phyloP scores from a whole-genome alignment of 2,113 vertebrate species.

The Trochalopteron elliotii region DNA sequence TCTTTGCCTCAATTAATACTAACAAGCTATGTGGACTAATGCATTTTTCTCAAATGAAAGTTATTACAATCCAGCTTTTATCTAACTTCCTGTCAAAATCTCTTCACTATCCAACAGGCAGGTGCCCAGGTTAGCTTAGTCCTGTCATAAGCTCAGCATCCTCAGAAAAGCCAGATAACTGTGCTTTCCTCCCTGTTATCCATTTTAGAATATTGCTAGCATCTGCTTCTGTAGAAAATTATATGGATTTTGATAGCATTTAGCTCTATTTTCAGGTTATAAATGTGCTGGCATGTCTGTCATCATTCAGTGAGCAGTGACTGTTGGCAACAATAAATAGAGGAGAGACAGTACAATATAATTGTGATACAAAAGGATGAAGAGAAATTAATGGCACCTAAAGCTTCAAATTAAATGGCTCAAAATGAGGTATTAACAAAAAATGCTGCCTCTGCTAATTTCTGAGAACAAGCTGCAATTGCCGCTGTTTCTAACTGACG shows the following conservation, averaged over 20 bases:
- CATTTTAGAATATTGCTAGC: not conserved
- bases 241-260: not conserved
- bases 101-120: not conserved
- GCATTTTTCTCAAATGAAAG: not conserved
- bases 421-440: slow-evolving; percentile 19
- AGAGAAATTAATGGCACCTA: slow-evolving; percentile 25
- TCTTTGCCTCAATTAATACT: not conserved
- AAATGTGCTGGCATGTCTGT: not conserved
- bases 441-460: slow-evolving; percentile 5
- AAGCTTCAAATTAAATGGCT: not conserved
- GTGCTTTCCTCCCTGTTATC: not conserved
- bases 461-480: not conserved
- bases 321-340: slow-evolving; percentile 9
- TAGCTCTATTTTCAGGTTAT: slow-evolving; percentile 27
- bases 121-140: not conserved
- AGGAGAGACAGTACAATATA: not conserved
- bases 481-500: not conserved
- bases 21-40: not conserved
- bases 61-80: not conserved
- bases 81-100: not conserved
- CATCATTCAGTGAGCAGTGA: not conserved
- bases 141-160: not conserved
- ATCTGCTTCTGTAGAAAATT: not conserved
- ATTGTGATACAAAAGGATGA: not conserved
- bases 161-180: not conserved